Base-by-base conservation (phyloP, 2,888 invertebrate genomes). In the Allolobophora icterica region DNA sequence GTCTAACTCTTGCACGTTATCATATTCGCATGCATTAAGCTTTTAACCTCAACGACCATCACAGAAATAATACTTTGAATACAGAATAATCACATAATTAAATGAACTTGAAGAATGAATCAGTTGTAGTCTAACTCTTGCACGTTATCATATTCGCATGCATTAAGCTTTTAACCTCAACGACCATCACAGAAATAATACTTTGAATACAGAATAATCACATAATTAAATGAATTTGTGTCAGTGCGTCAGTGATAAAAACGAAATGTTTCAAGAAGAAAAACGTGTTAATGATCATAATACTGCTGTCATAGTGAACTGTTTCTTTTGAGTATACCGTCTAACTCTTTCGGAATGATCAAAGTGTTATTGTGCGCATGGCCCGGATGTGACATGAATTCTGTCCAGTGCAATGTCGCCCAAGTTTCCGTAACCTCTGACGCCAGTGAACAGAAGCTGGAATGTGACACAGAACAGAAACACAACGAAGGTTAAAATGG, bases 331-430 rank as follows among this genome's bases (percentile, higher is more conserved):
- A 58, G 30, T 30, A 30, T 30, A 30, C 30, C 24, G 24, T 24
- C 24, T 6, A 58, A 58, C 30, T 24, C 24, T 30, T 58, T 58
- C 8, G 58, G 13, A 58, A 30, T 30, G 58, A 30, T 58, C 11
- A 17, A 45, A 58, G 30, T 24, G 58, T 34, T 35, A 84, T 1
- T 3, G 34, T 21, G 11, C 24, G 45, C 90, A 90, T 30, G n/a
- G 38, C 13, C 90, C 90, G 33, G 90, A 90, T n/a, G 1, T 84
- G 38, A 90, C 40, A 6, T 21, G 24, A n/a, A 90, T 38, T 83
- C 34, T 90, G 42, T 90, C 90, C 30, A 90, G 83, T 4, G 84
- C 90, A 38, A 90, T 90, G 84, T 90, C 90, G 33, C 90, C 90
- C 5, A 83, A 90, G 33, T 84, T 34, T 33, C 71, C 90, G 30